Conservation (phyloP, 2,888 invertebrate genomes). For the Hesperia comma region DNA sequence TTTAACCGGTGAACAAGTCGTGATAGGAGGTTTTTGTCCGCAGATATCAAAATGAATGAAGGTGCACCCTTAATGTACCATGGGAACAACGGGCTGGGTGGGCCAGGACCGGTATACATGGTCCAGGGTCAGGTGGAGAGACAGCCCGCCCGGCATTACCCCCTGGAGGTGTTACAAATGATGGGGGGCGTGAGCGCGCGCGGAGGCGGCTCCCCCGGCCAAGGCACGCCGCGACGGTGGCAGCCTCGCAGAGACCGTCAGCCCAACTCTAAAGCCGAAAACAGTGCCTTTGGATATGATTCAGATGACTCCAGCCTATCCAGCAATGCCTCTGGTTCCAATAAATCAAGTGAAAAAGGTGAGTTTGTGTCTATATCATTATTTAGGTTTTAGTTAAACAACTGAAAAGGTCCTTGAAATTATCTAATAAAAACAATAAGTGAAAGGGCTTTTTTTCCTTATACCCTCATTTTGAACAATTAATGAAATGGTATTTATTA, state of each 20-base stretch:
- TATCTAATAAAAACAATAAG: too few species aligned
- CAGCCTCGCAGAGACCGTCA: slow-evolving; percentile 62
- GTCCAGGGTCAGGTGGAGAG: slow-evolving; percentile 63
- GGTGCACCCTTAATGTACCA: slow-evolving; percentile 74
- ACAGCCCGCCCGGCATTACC: slow-evolving; percentile 62
- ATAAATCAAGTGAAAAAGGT: slow-evolving; percentile 76
- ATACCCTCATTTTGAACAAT: too few species aligned
- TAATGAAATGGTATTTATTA: neutral
- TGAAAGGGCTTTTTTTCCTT: too few species aligned
- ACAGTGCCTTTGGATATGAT: slow-evolving; percentile 74
- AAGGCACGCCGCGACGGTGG: slow-evolving; percentile 59
- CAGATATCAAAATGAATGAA: slow-evolving; percentile 70
- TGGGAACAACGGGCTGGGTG: slow-evolving; percentile 63
- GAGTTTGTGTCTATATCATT: slow-evolving; percentile 20
- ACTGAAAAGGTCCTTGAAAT: too few species aligned
- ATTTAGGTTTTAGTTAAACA: too few species aligned
- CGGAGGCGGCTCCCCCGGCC: slow-evolving; percentile 51
- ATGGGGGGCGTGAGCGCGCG: slow-evolving; percentile 51
- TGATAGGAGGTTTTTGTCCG: slow-evolving; percentile 41
- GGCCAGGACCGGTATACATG: slow-evolving; percentile 63
- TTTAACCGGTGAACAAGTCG: slow-evolving; percentile 5
- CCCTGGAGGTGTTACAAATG: slow-evolving; percentile 63
- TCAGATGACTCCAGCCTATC: slow-evolving; percentile 79
- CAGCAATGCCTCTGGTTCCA: slow-evolving; percentile 78
- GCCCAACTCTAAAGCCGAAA: slow-evolving; percentile 55